phyloP scores from a whole-genome alignment of 2,888 invertebrate genomes.

The Acrocyrtus sp. region DNA sequence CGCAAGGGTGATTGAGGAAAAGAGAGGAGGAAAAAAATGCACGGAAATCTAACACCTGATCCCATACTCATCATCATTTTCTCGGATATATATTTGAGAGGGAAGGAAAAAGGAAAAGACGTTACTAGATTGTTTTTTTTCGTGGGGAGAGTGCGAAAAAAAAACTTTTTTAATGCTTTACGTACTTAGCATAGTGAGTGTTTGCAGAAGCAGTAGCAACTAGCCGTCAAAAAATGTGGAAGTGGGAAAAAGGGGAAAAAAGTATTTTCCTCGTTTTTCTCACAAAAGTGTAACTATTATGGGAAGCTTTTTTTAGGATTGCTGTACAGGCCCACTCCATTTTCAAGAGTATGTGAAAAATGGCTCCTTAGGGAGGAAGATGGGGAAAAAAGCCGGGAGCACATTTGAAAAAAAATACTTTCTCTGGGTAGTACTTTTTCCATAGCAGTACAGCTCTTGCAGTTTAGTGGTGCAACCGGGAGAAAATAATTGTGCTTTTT shows the following conservation, averaged over 20 bases:
- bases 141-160: conserved; percentile 30
- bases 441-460: too few relatives aligned
- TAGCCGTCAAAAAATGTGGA: neutral
- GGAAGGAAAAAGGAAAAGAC: too few relatives aligned
- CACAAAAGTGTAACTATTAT: conserved; percentile 48
- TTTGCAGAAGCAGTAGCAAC: neutral
- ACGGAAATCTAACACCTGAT: conserved; percentile 57
- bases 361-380: conserved; percentile 52
- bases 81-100: too few relatives aligned
- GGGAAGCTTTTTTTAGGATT: conserved; percentile 39
- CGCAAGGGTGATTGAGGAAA: conserved; percentile 53
- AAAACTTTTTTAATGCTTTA: too few relatives aligned
- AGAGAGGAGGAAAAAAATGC: conserved; percentile 41
- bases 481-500: too few relatives aligned
- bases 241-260: conserved; percentile 42
- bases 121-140: conserved; percentile 39
- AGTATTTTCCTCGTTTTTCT: conserved; percentile 43
- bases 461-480: too few relatives aligned
- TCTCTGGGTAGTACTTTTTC: conserved; percentile 24
- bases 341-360: conserved; percentile 56
- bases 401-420: conserved; percentile 47
- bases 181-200: neutral
- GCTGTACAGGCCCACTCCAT: conserved; percentile 52
- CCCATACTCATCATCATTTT: conserved; percentile 45
- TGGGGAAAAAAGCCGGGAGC: conserved; percentile 46